Evolutionary conservation across 1,140 invertebrate species (phyloP), one percentile per base, ranked within the genome.

Genomic region (Lepidurus arcticus): DNA sequence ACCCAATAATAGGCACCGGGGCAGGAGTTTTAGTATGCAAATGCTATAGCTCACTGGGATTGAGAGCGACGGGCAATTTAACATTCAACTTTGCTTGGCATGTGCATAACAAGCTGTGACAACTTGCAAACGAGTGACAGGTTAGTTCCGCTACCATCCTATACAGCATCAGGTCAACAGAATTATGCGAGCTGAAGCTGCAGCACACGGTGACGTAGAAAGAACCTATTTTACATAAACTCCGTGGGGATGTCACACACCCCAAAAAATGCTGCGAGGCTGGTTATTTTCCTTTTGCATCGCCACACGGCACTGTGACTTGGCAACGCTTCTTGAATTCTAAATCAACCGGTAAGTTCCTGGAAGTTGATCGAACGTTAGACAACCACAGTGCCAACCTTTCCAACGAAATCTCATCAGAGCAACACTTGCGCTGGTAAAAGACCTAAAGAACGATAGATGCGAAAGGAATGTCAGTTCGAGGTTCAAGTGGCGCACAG

Each of bases 221-320:
- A 21, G 53, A 65, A 65, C 53, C 53, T 65, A 65, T 65, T 65
- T 65, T 65, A 65, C 53, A 65, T 65, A 65, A 65, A 65, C 53
- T 11, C 13, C 13, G 53, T 21, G 21, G 53, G 53, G 21, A 34
- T 34, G 34, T 34, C 34, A 34, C 34, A 3, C 34, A 3, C 34
- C 34, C 2, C 4, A 34, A 34, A 65, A 65, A 21, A 21, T 5
- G 21, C 8, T 7, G 53, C 16, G 9, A 65, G 21, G 53, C 9
- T 65, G 16, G 53, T 65, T 65, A 65, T 16, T 65, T 65, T n/a
- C 34, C 34, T 16, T 65, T 65, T 21, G n/a, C 16, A 65, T 16
- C 16, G 21, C 16, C n/a, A 65, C 53, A 65, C 13, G 21, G 53
- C 3, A 16, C 53, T 7, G 53, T 16, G 53, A 65, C 53, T 65